A percentile compares a stretch with the other conserved stretches of the same genome.
These are phyloP conservation scores for Rhagonycha fulva DNA, from an alignment of 2,888 invertebrate genomes.

Conservation along the genomic window DNA sequence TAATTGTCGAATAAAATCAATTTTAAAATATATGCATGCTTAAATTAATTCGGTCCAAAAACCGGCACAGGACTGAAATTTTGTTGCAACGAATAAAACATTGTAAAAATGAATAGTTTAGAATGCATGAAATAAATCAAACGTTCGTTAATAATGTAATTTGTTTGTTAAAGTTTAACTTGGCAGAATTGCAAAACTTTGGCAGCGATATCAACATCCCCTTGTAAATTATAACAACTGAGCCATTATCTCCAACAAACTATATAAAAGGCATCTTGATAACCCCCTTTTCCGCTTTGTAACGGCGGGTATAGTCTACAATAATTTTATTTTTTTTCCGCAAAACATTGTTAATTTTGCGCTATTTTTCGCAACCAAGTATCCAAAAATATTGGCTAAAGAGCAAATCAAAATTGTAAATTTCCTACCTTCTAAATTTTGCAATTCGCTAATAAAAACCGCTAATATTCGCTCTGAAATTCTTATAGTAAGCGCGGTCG, in stretches of 20 bases:
- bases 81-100: not conserved
- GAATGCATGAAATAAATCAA: not conserved
- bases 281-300: slow-evolving; percentile 3
- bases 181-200: slow-evolving; percentile 26
- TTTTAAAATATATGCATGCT: not conserved
- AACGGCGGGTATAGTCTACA: not conserved
- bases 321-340: not conserved
- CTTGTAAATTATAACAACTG: slow-evolving; percentile 20
- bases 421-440: too few relatives aligned
- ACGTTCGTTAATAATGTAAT: not conserved
- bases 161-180: slow-evolving; percentile 11
- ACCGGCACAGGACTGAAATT: not conserved
- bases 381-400: too few relatives aligned
- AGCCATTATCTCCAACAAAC: slow-evolving; percentile 22
- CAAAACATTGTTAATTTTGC: not conserved
- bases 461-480: too few relatives aligned
- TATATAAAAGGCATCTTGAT: slow-evolving; percentile 16
- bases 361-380: not conserved
- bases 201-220: slow-evolving; percentile 21
- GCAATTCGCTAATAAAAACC: too few relatives aligned
- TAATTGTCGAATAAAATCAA: not conserved
- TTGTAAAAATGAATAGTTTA: not conserved
- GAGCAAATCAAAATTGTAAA: too few relatives aligned
- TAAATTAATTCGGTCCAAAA: not conserved
- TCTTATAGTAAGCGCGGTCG: too few relatives aligned